Percentiles rank a stretch among this genome's conserved stretches.
Conservation (phyloP, 2,888 invertebrate species). For the Synanthedon tipuliformis region DNA sequence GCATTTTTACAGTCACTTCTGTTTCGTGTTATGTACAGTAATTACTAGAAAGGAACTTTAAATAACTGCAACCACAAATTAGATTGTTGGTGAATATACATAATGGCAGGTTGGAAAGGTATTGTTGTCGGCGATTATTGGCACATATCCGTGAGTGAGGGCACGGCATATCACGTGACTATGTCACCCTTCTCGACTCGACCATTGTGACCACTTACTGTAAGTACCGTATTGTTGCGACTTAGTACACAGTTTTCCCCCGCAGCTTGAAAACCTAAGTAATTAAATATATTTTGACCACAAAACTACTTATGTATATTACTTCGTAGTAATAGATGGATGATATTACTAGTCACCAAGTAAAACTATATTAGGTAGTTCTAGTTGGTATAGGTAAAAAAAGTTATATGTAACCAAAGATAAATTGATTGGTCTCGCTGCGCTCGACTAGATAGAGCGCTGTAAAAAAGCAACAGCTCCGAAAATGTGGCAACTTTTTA, state of each 20-base stretch:
- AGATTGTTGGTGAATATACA: conserved; percentile 12
- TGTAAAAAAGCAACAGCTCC: too few relatives aligned
- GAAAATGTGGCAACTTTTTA: too few relatives aligned
- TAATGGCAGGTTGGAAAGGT: conserved; percentile 39
- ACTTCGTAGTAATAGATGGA: too few relatives aligned
- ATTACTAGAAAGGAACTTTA: conserved; percentile 38
- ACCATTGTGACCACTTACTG: background rate
- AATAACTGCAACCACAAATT: conserved; percentile 31
- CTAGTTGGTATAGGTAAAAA: too few relatives aligned
- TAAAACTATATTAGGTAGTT: too few relatives aligned
- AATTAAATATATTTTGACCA: background rate
- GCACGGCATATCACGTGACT: conserved; percentile 52
- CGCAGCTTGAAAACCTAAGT: background rate
- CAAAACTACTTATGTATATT: too few relatives aligned
- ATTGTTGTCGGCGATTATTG: conserved; percentile 29
- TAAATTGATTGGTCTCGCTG: too few relatives aligned
- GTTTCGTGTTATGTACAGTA: conserved; percentile 11
- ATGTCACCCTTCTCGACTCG: conserved; percentile 13
- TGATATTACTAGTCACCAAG: too few relatives aligned
- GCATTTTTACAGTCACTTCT: too few relatives aligned
- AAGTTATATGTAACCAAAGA: too few relatives aligned
- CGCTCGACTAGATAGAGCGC: too few relatives aligned
- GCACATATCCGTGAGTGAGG: conserved; percentile 40
- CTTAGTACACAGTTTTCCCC: background rate
- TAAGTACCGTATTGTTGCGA: background rate